These are phyloP conservation scores for Sylvilagus floridanus DNA, from an alignment of 2,797 vertebrate genomes.

Conservation along the genomic window DNA sequence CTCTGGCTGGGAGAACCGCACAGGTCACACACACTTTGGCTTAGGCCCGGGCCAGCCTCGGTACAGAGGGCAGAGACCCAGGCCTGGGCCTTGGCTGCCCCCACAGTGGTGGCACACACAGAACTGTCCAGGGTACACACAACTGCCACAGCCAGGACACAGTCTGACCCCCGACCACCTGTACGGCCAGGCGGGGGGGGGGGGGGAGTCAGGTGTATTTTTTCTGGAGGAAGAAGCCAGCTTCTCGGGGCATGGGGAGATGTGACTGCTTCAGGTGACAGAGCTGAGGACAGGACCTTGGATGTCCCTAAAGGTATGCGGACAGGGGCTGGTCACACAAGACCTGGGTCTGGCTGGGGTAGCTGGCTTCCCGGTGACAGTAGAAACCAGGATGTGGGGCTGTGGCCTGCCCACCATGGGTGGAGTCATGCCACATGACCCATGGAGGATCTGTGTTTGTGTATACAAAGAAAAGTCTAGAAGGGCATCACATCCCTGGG, in stretches of 20 bases:
- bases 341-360: neutral
- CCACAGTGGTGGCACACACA: rapidly evolving
- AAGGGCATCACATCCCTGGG: neutral
- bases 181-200: neutral
- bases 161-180: rapidly evolving
- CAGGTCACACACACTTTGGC: too few species aligned
- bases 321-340: neutral
- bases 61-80: rapidly evolving
- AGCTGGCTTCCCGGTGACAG: neutral
- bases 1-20: neutral
- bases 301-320: neutral
- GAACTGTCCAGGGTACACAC: neutral
- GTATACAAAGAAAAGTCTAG: neutral
- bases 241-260: neutral
- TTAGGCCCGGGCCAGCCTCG: neutral
- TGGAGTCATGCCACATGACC: rapidly evolving
- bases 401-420: too few species aligned
- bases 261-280: neutral
- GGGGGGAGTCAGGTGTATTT: neutral
- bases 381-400: neutral
- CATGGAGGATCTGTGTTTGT: neutral
- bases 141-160: rapidly evolving
- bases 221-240: neutral
- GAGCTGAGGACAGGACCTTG: neutral
- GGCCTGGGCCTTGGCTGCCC: neutral